A percentile compares a stretch with the other conserved stretches of the same genome.
phyloP scores from a whole-genome alignment of 2,113 vertebrate genomes.

The Eclectus roratus region DNA sequence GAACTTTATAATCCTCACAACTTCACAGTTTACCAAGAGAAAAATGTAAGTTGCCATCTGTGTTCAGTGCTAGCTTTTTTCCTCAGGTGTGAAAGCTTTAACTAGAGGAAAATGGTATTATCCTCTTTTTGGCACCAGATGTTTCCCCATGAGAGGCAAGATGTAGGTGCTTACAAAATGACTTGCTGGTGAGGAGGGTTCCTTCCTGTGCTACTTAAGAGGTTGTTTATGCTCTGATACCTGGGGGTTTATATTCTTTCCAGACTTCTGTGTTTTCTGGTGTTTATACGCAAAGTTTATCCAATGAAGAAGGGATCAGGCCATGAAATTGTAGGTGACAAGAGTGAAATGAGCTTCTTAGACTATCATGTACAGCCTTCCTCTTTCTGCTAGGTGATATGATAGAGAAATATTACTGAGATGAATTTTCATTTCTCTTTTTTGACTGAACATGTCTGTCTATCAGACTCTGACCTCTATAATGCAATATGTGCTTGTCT shows the following conservation, averaged over 20 bases:
- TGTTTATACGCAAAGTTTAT: background rate
- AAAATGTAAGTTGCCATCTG: conserved; percentile 24
- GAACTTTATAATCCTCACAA: background rate
- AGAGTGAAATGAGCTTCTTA: background rate
- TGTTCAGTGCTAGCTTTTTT: background rate
- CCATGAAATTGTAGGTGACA: background rate
- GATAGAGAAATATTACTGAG: background rate
- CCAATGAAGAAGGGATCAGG: background rate
- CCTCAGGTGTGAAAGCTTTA: conserved; percentile 24
- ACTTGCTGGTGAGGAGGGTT: background rate
- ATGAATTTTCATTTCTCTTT: background rate
- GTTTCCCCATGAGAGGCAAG: conserved; percentile 27
- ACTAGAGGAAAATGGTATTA: conserved; percentile 37
- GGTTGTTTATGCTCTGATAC: conserved; percentile 35
- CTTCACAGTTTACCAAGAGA: background rate
- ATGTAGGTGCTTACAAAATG: background rate
- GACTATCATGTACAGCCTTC: background rate
- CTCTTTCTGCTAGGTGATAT: background rate
- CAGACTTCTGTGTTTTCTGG: background rate
- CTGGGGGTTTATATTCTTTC: background rate
- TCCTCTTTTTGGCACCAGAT: conserved; percentile 9
- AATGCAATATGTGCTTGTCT: background rate
- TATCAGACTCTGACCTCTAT: background rate
- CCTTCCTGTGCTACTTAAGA: background rate
- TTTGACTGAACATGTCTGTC: background rate